A percentile compares a stretch with the other conserved stretches of the same genome.
phyloP scores from a whole-genome alignment of 1,140 invertebrate genomes.

The Mactra quadrangularis region DNA sequence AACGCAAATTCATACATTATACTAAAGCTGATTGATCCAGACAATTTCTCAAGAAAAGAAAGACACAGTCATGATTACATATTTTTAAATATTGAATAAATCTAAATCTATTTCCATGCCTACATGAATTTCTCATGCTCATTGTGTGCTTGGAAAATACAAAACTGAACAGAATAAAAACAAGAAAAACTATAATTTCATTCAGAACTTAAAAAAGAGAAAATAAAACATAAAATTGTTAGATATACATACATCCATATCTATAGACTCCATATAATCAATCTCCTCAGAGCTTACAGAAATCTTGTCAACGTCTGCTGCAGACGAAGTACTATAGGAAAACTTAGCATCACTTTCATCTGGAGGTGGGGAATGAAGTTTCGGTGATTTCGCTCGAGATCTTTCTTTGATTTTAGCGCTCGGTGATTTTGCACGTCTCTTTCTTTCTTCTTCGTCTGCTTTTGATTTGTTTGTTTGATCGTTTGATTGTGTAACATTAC shows the following conservation, averaged over 20 bases:
- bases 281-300: conserved; percentile 66
- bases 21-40: too few relatives aligned
- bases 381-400: conserved; percentile 74
- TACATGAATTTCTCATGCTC: too few relatives aligned
- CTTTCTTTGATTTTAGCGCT: conserved; percentile 80
- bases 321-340: conserved; percentile 46
- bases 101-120: too few relatives aligned
- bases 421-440: conserved; percentile 77
- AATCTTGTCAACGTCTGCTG: conserved; percentile 62
- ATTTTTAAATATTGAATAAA: too few relatives aligned
- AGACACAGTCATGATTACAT: too few relatives aligned
- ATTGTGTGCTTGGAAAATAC: too few relatives aligned
- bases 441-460: conserved; percentile 73
- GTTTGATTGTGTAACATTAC: conserved; percentile 28
- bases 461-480: conserved; percentile 43
- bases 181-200: background rate
- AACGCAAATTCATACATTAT: too few relatives aligned
- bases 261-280: conserved; percentile 18
- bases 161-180: conserved; percentile 2
- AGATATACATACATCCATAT: conserved; percentile 56
- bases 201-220: conserved; percentile 27
- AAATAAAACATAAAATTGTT: too few relatives aligned
- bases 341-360: conserved; percentile 48
- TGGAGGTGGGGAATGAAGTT: conserved; percentile 66
- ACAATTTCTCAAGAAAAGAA: too few relatives aligned